These are phyloP conservation scores for Otus scops DNA, from an alignment of 2,797 vertebrate species.

Conservation along the genomic window DNA sequence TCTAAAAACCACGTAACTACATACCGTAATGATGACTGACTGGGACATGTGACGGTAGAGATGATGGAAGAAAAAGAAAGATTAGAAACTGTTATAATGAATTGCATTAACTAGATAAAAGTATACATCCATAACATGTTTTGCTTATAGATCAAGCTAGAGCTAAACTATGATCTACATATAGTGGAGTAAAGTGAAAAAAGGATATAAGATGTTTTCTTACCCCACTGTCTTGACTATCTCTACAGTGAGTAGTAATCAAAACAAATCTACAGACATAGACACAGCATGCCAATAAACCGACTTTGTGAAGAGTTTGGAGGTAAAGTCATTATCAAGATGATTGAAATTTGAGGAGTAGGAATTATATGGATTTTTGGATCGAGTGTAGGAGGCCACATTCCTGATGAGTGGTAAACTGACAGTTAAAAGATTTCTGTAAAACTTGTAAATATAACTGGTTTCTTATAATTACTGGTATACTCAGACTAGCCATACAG, in stretches of 20 bases:
- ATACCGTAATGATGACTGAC: background rate
- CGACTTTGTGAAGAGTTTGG: background rate
- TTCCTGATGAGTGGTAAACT: background rate
- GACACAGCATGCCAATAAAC: background rate
- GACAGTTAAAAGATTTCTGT: background rate
- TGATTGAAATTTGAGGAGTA: background rate
- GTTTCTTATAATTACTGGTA: background rate
- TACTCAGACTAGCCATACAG: background rate
- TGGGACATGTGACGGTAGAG: background rate
- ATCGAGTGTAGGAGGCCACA: background rate
- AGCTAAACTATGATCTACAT: background rate
- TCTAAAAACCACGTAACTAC: background rate
- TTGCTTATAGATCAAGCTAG: background rate
- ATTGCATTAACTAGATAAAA: background rate
- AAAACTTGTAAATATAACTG: background rate
- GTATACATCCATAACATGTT: background rate
- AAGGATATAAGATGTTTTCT: background rate
- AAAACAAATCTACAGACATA: background rate
- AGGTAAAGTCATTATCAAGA: background rate
- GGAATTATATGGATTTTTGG: background rate
- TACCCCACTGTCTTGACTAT: background rate
- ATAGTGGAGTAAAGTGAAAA: background rate
- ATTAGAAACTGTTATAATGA: background rate
- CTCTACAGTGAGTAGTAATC: background rate
- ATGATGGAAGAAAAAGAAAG: background rate